Base-by-base conservation (phyloP, 2,797 vertebrate species). In the Oreonectes daqikongensis region DNA sequence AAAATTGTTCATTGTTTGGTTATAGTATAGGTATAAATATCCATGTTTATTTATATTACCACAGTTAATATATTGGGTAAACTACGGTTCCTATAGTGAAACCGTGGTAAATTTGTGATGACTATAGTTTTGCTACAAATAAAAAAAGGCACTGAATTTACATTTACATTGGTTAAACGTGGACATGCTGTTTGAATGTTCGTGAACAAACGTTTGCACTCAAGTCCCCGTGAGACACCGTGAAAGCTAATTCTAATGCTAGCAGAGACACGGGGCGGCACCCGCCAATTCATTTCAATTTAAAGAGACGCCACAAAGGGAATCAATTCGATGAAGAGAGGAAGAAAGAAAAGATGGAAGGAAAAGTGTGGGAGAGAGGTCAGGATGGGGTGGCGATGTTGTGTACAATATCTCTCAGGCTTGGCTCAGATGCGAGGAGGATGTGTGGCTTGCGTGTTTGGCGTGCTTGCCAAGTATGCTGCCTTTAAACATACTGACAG, bases 201-300 rank as follows among this genome's bases (percentile, higher is more conserved):
- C 32, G 6, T 32, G 32, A 32, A 32, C 32, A 32, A 32, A 32
- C 32, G 3, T 6, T 20, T 10, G 50, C 50, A 18, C 8, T 20
- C 83, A 83, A 85, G 81, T 82, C 88, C 73, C 78, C 66, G 12
- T 11, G 79, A 77, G 76, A 71, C 38, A 69, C 71, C 71, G 75
- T 78, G 75, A 81, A 67, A 72, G 78, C 78, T 78, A 66, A 81
- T 67, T 35, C 26, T 28, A 44, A 26, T 50, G 48, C 81, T 82
- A 59, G 60, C 72, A 80, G 82, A 82, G 83, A 86, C 83, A 81
- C 18, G 18, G 35, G 75, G 69, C 82, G 86, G 42, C 24, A 26
- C 28, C 85, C 86, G 85, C 84, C 32, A 8, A 35, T 35, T 5
- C 32, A 11, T 42, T 75, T 69, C 48, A 65, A 63, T 79, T 53